Conservation (phyloP, 2,888 invertebrate genomes). For the Andrena haemorrhoa region DNA sequence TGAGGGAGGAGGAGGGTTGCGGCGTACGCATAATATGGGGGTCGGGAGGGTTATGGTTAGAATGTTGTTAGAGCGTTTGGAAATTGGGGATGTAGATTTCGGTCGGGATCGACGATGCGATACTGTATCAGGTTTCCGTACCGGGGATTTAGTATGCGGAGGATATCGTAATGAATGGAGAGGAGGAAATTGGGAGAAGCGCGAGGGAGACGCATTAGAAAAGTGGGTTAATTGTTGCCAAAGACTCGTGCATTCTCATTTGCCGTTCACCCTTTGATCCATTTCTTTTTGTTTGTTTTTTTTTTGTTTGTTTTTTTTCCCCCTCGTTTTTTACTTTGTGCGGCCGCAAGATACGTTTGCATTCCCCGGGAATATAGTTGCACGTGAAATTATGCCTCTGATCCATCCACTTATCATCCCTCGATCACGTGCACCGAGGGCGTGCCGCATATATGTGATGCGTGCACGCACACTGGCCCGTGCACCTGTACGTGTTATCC, state of each 20-base stretch:
- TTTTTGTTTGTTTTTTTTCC: neutral
- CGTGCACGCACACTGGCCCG: neutral
- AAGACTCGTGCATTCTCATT: constrained; percentile 28
- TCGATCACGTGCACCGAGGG: neutral
- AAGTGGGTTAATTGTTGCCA: constrained; percentile 37
- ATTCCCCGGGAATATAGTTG: constrained; percentile 20
- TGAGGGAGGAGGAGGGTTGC: too few relatives aligned
- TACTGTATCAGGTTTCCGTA: too few relatives aligned
- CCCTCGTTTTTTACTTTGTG: neutral
- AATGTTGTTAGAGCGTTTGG: too few relatives aligned
- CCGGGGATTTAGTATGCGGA: too few relatives aligned
- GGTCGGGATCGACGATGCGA: too few relatives aligned
- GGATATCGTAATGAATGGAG: neutral
- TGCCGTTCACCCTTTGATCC: constrained; percentile 36
- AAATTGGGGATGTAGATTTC: too few relatives aligned
- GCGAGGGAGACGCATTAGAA: constrained; percentile 29
- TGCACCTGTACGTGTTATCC: constrained; percentile 1
- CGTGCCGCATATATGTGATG: neutral
- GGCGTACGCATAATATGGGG: too few relatives aligned
- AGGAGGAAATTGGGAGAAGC: neutral
- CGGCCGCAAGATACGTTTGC: constrained; percentile 4
- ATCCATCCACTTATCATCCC: constrained; percentile 20
- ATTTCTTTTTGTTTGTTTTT: neutral
- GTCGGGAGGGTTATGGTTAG: too few relatives aligned
- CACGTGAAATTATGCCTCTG: constrained; percentile 8